These are phyloP conservation scores for Triplophysa dalaica DNA, from an alignment of 2,113 vertebrate genomes.

Conservation along the genomic window DNA sequence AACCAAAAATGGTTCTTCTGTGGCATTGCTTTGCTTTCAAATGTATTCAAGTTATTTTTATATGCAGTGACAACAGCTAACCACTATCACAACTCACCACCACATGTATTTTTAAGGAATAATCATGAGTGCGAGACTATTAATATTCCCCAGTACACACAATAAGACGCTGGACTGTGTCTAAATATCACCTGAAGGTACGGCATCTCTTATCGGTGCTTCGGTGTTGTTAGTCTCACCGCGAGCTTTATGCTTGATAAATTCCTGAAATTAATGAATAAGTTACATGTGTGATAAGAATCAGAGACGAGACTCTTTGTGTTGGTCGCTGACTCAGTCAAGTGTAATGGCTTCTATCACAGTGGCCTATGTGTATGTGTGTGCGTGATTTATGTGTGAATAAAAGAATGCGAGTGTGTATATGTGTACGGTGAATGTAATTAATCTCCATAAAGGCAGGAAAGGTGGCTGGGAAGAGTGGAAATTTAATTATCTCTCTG, in stretches of 20 bases:
- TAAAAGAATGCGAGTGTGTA: constrained; percentile 27
- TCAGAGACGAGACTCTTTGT: constrained; percentile 61
- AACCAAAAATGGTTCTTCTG: too few relatives aligned
- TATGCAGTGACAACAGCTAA: too few relatives aligned
- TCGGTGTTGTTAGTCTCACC: constrained; percentile 28
- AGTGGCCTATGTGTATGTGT: constrained; percentile 1
- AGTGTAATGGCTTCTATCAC: constrained; percentile 37
- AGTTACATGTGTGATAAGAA: constrained; percentile 72
- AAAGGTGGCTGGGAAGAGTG: constrained; percentile 90
- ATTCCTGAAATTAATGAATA: constrained; percentile 81
- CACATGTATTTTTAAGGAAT: too few relatives aligned
- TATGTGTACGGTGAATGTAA: constrained; percentile 77
- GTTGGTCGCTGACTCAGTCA: constrained; percentile 44
- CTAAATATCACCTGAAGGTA: constrained; percentile 71
- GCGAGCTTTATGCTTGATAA: constrained; percentile 65
- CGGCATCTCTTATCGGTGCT: constrained; percentile 70
- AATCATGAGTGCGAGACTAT: neutral
- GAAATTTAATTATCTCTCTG: constrained; percentile 78
- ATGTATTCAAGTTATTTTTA: too few relatives aligned
- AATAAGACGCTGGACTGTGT: constrained; percentile 60
- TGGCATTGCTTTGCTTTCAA: too few relatives aligned
- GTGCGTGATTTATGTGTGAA: constrained; percentile 9
- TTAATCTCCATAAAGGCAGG: constrained; percentile 98
- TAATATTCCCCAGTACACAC: constrained; percentile 12
- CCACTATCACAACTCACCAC: too few relatives aligned